Evolutionary conservation across 2,113 vertebrate species (phyloP).

Genomic region (Pluvialis apricaria): DNA sequence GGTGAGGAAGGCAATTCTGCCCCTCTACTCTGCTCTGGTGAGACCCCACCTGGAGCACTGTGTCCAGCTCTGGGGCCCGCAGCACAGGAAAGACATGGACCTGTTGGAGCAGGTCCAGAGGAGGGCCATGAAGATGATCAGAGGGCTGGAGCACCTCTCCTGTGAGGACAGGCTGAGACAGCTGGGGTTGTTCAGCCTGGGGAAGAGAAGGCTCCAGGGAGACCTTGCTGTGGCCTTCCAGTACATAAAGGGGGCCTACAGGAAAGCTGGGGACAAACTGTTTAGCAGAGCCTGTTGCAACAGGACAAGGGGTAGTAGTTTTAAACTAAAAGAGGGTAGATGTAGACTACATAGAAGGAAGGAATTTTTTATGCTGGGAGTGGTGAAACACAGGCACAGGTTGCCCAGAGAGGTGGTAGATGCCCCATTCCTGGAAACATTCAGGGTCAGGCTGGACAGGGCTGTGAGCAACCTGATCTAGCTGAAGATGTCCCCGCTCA

Average conservation of each 20-base stretch:
- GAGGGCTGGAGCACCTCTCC: not conserved
- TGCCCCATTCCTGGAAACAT: not conserved
- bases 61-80: not conserved
- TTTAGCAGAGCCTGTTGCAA: not conserved
- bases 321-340: not conserved
- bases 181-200: not conserved
- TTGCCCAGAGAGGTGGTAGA: not conserved
- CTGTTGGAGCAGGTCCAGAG: not conserved
- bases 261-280: not conserved
- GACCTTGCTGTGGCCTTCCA: not conserved
- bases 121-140: not conserved
- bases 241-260: not conserved
- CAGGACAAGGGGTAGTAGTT: not conserved
- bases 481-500: not conserved
- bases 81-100: not conserved
- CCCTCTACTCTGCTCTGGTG: not conserved
- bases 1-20: not conserved
- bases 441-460: not conserved
- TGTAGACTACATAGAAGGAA: not conserved
- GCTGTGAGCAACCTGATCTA: not conserved
- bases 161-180: not conserved
- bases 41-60: not conserved
- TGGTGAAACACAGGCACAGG: not conserved
- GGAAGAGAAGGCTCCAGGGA: not conserved
- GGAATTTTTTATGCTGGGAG: not conserved